Base-by-base conservation (phyloP, 1,140 invertebrate species). In the Dendrolimus kikuchii region DNA sequence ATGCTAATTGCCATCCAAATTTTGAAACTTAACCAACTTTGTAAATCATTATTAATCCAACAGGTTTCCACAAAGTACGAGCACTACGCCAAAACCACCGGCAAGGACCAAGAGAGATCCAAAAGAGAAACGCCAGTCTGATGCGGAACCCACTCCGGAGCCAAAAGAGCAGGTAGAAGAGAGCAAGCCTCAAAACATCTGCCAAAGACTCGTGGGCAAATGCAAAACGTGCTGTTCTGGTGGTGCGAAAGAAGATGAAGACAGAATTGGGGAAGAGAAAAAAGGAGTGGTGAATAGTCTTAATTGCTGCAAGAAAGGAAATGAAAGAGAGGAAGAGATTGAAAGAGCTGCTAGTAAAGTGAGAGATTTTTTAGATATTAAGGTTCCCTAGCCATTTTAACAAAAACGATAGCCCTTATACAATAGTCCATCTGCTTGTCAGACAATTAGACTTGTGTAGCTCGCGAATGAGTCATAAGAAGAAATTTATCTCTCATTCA, bases 41-140 rank as follows among this genome's bases (percentile, higher is more conserved):
- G 23, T 23, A 23, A 23, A 23, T 38, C 23, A 43, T 40, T 4
- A 50, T 44, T 36, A 40, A 51, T n/a, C 47, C 42, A 23, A 6
- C 69, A 87, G 84, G 55, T 86, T 87, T 38, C 84, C 84, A 0
- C 81, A 87, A 74, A 84, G 77, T 52, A 84, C 81, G 5, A 78
- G 76, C 40, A 86, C 77, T 0, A 86, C 82, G 38, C 82, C 82
- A 6, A 83, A 80, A 55, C 80, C 80, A 6, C 82, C 82, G 1
- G 75, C 74, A 0, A 55, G 82, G 38, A 57, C 71, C 0, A 66
- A 76, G 36, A 64, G 71, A 50, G 68, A 73, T 43, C 52, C 65
- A 1, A 77, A 76, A 63, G 71, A 69, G 6, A 60, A 55, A 46
- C 10, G 43, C 7, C 48, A 55, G n/a, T 59, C 67, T 6, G n/a